phyloP scores from a whole-genome alignment of 2,113 vertebrate genomes.

The Calyptommatus sinebrachiatus region DNA sequence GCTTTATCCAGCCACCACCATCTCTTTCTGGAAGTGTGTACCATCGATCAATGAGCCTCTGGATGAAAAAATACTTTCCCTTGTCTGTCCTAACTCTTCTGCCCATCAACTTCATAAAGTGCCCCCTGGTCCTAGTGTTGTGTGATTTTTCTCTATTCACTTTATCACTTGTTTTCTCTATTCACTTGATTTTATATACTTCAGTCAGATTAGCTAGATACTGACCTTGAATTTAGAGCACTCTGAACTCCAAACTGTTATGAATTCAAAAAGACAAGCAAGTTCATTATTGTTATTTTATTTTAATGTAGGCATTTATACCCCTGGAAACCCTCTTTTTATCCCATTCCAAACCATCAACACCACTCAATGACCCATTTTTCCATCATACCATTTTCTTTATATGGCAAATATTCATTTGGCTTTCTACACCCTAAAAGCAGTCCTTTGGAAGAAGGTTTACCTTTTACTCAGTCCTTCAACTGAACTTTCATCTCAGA shows the following conservation, averaged over 20 bases:
- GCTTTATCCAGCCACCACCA: no score
- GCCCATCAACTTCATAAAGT: no score
- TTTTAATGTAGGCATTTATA: not conserved
- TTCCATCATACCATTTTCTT: not conserved
- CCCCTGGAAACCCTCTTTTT: not conserved
- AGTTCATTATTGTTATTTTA: slow-evolving; percentile 18
- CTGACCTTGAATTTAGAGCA: not conserved
- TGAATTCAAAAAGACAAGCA: not conserved
- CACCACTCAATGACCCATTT: slow-evolving; percentile 1
- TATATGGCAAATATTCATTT: fast-evolving
- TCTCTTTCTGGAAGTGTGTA: no score
- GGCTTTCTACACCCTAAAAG: not conserved
- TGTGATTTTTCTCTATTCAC: no score
- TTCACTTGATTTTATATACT: no score
- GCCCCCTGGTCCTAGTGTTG: no score
- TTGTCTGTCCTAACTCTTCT: no score
- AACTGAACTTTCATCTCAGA: not conserved
- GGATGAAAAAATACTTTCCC: no score
- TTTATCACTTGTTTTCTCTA: no score
- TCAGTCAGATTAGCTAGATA: no score
- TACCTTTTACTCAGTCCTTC: not conserved
- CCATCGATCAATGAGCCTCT: no score
- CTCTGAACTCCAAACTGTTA: slow-evolving; percentile 14
- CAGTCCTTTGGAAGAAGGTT: not conserved
- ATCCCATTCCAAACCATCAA: not conserved